Conservation (phyloP, 1,140 invertebrate genomes). For the Pseudomyrmex gracilis region DNA sequence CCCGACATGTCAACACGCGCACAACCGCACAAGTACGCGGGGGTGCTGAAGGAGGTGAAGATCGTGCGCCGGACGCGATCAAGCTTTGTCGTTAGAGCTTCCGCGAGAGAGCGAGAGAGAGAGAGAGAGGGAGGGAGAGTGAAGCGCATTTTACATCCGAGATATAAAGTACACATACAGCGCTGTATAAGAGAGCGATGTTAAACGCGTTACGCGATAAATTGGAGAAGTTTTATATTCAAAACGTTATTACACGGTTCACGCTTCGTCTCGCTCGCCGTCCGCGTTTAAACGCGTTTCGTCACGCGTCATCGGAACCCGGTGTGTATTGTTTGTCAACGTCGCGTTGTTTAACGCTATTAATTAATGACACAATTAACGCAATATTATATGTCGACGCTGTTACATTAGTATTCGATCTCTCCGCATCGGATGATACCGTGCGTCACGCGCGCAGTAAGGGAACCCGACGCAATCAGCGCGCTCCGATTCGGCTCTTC, state of each 20-base stretch:
- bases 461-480: slow-evolving; percentile 42
- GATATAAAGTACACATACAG: background rate
- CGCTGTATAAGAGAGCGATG: background rate
- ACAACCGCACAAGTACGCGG: background rate
- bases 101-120: background rate
- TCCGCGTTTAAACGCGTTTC: background rate
- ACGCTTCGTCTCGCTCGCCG: background rate
- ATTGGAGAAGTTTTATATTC: slow-evolving; percentile 1
- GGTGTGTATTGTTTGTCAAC: background rate
- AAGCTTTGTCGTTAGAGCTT: slow-evolving; percentile 3
- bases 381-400: slow-evolving; percentile 5
- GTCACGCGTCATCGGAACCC: background rate
- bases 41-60: background rate
- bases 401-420: slow-evolving; percentile 36
- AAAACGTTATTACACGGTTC: slow-evolving; percentile 24
- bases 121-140: too few relatives aligned
- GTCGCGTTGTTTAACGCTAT: slow-evolving; percentile 37
- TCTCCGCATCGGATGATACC: slow-evolving; percentile 14
- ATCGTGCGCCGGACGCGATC: background rate
- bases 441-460: background rate
- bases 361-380: slow-evolving; percentile 45
- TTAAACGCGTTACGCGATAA: background rate
- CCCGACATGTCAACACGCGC: slow-evolving; percentile 24
- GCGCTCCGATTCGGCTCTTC: slow-evolving; percentile 48
- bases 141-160: background rate